These are phyloP conservation scores for Thalpophila matura DNA, from an alignment of 2,888 invertebrate genomes.

Conservation along the genomic window DNA sequence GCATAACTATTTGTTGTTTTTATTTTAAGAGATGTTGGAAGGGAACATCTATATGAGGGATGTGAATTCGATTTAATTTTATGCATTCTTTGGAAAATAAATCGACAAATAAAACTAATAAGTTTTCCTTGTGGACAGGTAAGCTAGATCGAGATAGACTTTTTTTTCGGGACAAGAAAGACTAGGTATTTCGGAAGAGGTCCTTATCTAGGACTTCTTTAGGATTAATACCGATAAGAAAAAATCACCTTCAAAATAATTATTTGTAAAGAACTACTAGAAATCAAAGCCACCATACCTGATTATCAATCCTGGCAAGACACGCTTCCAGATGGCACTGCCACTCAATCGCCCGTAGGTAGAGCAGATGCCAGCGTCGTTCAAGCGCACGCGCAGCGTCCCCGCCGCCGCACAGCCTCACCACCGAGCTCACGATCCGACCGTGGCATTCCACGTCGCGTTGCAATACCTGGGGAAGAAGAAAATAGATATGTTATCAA, in stretches of 20 bases:
- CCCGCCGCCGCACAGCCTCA: constrained; percentile 93
- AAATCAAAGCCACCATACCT: constrained; percentile 75
- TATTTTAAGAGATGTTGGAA: neutral
- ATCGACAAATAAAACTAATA: too few relatives aligned
- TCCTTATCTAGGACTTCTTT: too few relatives aligned
- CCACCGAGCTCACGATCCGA: constrained; percentile 95
- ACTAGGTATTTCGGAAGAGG: too few relatives aligned
- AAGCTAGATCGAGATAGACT: too few relatives aligned
- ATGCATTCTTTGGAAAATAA: too few relatives aligned
- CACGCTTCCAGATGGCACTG: constrained; percentile 97
- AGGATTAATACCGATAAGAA: too few relatives aligned
- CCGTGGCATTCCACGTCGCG: constrained; percentile 98
- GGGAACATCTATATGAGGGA: neutral
- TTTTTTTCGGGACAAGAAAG: too few relatives aligned
- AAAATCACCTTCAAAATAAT: too few relatives aligned
- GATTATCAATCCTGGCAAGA: constrained; percentile 92
- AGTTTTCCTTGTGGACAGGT: too few relatives aligned
- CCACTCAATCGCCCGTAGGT: constrained; percentile 97
- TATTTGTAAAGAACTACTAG: too few relatives aligned
- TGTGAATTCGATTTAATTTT: too few relatives aligned
- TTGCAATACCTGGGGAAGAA: constrained; percentile 94
- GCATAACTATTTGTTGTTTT: constrained; percentile 22
- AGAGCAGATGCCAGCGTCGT: constrained; percentile 97
- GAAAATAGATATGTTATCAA: constrained; percentile 32
- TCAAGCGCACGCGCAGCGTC: constrained; percentile 94